Percentiles rank a stretch among this genome's conserved stretches.
phyloP scores from a whole-genome alignment of 2,797 vertebrate species.

The Podarcis siculus region DNA sequence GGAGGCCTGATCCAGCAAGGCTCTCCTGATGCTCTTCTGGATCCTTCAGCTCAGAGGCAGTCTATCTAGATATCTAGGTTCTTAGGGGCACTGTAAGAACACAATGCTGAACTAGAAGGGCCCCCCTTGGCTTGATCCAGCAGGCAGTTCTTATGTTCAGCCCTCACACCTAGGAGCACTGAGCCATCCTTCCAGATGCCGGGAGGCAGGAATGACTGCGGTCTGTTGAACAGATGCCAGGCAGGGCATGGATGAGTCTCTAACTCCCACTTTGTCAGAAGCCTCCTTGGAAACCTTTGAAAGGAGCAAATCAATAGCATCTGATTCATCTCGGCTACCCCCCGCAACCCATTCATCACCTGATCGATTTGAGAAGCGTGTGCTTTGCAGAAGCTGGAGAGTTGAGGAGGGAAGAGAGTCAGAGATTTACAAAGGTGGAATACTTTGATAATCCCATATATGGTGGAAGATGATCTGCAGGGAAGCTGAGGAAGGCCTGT shows the following conservation, averaged over 20 bases:
- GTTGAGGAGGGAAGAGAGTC: not conserved
- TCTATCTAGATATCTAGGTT: no score
- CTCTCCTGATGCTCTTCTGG: no score
- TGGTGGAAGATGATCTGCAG: not conserved
- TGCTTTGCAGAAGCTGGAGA: not conserved
- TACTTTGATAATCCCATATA: not conserved
- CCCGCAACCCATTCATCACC: not conserved
- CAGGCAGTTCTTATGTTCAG: not conserved
- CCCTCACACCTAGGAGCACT: not conserved
- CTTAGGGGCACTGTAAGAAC: no score
- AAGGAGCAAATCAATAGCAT: not conserved
- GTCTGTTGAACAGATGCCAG: not conserved
- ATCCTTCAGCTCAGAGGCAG: no score
- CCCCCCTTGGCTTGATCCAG: not conserved
- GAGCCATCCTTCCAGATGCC: not conserved
- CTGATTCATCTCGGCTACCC: no score
- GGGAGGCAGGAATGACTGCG: not conserved
- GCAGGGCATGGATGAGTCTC: not conserved
- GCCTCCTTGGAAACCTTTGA: not conserved
- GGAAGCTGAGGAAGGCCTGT: not conserved
- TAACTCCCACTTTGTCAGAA: not conserved
- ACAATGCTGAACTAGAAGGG: no score
- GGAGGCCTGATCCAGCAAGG: no score
- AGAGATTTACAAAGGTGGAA: not conserved
- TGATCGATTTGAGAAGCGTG: no score